These are phyloP conservation scores for Arvicanthis niloticus DNA, from an alignment of 2,113 vertebrate genomes.

Conservation along the genomic window DNA sequence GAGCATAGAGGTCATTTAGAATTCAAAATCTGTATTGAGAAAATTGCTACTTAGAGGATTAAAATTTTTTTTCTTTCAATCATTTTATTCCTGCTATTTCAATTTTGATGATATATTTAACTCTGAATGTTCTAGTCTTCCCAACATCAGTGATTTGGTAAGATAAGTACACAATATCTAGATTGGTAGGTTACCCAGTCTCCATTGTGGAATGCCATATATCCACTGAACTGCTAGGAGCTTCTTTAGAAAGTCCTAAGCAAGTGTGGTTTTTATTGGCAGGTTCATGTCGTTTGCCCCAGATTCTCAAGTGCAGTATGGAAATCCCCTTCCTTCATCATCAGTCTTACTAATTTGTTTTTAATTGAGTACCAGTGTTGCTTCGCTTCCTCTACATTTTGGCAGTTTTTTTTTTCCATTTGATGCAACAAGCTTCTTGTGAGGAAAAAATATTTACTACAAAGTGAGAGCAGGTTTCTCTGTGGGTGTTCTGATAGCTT, in stretches of 20 bases:
- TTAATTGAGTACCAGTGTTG: slow-evolving; percentile 76
- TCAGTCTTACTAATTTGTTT: slow-evolving; percentile 71
- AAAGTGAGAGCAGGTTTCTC: slow-evolving; percentile 86
- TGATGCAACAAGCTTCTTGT: slow-evolving; percentile 67
- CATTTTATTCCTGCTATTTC: neutral
- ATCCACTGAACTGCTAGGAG: neutral
- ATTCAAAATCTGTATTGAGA: neutral
- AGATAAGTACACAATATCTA: neutral
- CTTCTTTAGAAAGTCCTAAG: slow-evolving; percentile 3
- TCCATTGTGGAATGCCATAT: neutral
- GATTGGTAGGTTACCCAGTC: neutral
- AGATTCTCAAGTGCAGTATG: slow-evolving; percentile 46
- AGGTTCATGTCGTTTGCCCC: slow-evolving; percentile 73
- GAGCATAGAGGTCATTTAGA: slow-evolving; percentile 25
- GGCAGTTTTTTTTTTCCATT: slow-evolving; percentile 75
- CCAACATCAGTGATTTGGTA: neutral
- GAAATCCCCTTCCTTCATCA: slow-evolving; percentile 79
- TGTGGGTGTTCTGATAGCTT: slow-evolving; percentile 83
- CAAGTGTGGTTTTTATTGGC: neutral
- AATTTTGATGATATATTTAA: neutral
- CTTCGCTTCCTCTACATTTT: slow-evolving; percentile 76
- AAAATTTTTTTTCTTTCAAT: slow-evolving; percentile 38
- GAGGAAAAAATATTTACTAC: slow-evolving; percentile 83
- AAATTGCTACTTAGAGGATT: neutral
- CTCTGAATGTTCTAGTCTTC: slow-evolving; percentile 16